A percentile compares a stretch with the other conserved stretches of the same genome.
These are phyloP conservation scores for Psittacus erithacus DNA, from an alignment of 2,113 vertebrate species.

Conservation along the genomic window DNA sequence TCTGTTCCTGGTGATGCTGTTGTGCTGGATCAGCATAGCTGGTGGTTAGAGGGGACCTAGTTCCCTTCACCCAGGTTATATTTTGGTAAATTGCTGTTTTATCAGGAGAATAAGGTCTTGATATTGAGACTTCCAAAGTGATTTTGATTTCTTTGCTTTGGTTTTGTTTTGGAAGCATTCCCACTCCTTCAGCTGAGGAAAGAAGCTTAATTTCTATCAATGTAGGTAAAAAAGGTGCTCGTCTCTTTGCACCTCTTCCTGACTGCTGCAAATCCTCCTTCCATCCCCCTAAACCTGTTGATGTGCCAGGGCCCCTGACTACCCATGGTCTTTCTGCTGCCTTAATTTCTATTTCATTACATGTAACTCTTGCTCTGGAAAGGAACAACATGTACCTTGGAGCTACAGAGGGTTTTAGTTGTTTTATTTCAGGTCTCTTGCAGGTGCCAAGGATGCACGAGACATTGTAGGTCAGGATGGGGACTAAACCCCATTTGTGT, in stretches of 20 bases:
- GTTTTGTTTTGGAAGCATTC: not conserved
- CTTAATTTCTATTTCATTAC: not conserved
- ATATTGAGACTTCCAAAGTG: not conserved
- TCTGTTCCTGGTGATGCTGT: not conserved
- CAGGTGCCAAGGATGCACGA: not conserved
- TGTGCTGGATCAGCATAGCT: not conserved
- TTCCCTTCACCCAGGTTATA: not conserved
- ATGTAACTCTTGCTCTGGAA: not conserved
- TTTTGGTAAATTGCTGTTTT: not conserved
- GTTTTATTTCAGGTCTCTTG: not conserved
- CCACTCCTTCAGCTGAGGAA: not conserved
- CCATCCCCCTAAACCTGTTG: not conserved
- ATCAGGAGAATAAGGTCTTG: not conserved
- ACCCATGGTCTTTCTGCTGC: not conserved
- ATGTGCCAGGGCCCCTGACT: not conserved
- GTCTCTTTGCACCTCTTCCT: not conserved
- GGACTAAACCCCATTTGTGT: not conserved
- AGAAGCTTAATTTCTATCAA: not conserved
- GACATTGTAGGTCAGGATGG: not conserved
- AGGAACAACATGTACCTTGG: fast-evolving
- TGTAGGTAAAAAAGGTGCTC: not conserved
- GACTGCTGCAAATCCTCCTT: not conserved
- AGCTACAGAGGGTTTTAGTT: not conserved
- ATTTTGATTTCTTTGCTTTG: not conserved
- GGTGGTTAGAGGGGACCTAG: not conserved